Evolutionary conservation across 2,113 vertebrate genomes (phyloP).

Genomic region (Apteryx mantelli): DNA sequence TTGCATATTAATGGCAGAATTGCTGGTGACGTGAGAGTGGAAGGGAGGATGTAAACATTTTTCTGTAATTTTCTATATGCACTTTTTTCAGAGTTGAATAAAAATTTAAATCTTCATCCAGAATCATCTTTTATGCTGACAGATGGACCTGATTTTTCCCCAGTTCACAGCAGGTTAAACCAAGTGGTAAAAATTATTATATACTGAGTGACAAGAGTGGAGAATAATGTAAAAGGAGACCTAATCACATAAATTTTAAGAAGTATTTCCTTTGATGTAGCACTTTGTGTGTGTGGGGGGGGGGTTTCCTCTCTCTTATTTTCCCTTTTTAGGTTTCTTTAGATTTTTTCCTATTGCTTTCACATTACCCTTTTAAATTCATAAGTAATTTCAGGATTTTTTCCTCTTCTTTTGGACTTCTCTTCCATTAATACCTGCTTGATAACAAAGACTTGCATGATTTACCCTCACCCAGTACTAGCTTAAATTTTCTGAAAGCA

Average conservation of each 20-base stretch:
- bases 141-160: not conserved
- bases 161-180: not conserved
- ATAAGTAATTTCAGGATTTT: not conserved
- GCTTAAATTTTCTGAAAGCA: conserved; percentile 60
- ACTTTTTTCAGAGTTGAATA: not conserved
- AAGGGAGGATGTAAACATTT: not conserved
- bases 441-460: not conserved
- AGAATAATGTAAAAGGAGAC: not conserved
- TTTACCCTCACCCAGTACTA: not conserved
- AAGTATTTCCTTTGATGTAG: not conserved
- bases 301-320: not conserved
- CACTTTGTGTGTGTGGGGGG: not conserved
- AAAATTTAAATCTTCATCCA: not conserved
- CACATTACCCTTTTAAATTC: not conserved
- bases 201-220: not conserved
- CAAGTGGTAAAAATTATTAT: not conserved
- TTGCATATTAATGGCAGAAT: not conserved
- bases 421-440: not conserved
- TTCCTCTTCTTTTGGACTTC: conserved; percentile 40
- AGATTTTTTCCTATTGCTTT: not conserved
- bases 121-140: not conserved
- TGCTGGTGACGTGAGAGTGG: not conserved
- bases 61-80: not conserved
- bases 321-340: not conserved
- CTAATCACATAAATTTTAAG: conserved; percentile 17